Conservation (phyloP, 2,888 invertebrate species). For the Heliconius charithonia region DNA sequence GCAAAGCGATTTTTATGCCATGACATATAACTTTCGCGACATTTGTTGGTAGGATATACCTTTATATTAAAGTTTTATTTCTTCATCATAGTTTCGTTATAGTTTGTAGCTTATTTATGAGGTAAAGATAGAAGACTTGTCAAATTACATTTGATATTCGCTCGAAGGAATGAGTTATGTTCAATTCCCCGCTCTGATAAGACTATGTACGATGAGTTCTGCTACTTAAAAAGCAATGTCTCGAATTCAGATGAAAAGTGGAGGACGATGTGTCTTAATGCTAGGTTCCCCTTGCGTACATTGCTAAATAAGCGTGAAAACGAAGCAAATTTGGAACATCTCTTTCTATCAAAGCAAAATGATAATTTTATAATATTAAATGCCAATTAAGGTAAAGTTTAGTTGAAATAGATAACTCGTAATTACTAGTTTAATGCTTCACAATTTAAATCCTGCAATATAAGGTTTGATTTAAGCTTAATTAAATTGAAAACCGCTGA, state of each 20-base stretch:
- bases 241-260: too few relatives aligned
- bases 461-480: constrained; percentile 6
- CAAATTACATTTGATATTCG: too few relatives aligned
- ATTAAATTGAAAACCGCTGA: not conserved
- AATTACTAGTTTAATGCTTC: not conserved
- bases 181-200: too few relatives aligned
- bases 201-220: too few relatives aligned
- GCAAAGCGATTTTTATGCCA: constrained; percentile 48
- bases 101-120: not conserved
- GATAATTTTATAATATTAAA: not conserved
- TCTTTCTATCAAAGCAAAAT: not conserved
- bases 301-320: too few relatives aligned
- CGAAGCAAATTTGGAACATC: too few relatives aligned
- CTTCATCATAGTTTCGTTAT: not conserved
- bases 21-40: constrained; percentile 39
- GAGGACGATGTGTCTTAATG: too few relatives aligned
- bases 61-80: not conserved
- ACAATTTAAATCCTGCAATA: not conserved
- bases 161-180: too few relatives aligned
- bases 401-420: not conserved
- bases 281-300: too few relatives aligned
- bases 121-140: too few relatives aligned
- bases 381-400: not conserved
- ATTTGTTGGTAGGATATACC: constrained; percentile 16
- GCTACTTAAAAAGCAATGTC: too few relatives aligned